Evolutionary conservation across 2,113 vertebrate genomes (phyloP).

Genomic region (Malurus cyaneus): DNA sequence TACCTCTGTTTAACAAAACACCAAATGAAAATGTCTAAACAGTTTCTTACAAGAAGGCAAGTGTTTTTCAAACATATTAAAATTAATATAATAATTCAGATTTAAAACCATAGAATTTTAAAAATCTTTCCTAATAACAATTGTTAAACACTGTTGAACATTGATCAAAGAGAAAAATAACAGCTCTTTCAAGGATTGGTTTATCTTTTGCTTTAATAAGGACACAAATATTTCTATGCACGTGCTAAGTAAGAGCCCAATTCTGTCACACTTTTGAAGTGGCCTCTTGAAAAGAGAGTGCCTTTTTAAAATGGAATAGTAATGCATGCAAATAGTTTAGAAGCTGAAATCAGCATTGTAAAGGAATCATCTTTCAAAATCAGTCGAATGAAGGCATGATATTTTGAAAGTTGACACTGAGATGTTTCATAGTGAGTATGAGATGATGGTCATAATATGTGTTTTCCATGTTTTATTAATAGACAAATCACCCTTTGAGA

Average conservation of each 20-base stretch:
- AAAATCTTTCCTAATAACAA: neutral
- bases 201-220: neutral
- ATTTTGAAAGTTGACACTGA: neutral
- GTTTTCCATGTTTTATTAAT: neutral
- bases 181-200: neutral
- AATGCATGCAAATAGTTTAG: neutral
- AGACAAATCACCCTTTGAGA: neutral
- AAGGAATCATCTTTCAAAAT: neutral
- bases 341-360: neutral
- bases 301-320: neutral
- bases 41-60: neutral
- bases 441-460: neutral
- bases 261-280: neutral
- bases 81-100: slow-evolving; percentile 3
- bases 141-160: neutral
- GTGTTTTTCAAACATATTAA: neutral
- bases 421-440: neutral
- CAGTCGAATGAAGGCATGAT: neutral
- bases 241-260: neutral
- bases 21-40: neutral
- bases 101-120: neutral
- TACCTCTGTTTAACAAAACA: neutral
- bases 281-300: neutral
- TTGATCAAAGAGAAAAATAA: neutral
- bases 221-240: neutral